Evolutionary conservation across 2,888 invertebrate genomes (phyloP).

Genomic region (Deilephila elpenor): DNA sequence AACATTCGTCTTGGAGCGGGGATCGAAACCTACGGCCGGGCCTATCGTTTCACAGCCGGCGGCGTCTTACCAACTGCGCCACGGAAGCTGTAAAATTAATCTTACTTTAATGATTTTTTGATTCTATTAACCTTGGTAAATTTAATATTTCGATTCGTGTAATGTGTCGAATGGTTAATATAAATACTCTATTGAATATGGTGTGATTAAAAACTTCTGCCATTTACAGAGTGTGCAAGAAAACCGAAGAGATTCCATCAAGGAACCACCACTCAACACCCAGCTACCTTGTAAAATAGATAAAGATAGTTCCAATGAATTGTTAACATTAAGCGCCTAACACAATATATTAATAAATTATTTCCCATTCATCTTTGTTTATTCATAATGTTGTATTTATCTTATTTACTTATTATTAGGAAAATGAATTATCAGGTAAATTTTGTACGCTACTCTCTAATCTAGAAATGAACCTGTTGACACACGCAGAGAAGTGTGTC

Average conservation of each 20-base stretch:
- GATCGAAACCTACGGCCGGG: too few species aligned
- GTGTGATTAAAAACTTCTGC: neutral
- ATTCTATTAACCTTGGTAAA: too few species aligned
- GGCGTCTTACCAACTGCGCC: too few species aligned
- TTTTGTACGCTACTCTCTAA: neutral
- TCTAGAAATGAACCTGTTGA: too few species aligned
- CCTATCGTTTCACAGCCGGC: too few species aligned
- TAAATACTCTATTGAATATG: neutral
- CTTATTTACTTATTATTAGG: neutral
- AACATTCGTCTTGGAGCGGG: too few species aligned
- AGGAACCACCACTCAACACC: constrained; percentile 69
- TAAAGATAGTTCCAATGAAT: constrained; percentile 85
- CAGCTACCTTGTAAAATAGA: constrained; percentile 86
- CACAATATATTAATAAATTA: constrained; percentile 39
- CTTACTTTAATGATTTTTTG: too few species aligned
- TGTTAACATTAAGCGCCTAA: constrained; percentile 56
- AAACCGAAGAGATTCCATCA: constrained; percentile 38
- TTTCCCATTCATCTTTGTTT: constrained; percentile 23
- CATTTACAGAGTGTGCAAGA: constrained; percentile 42
- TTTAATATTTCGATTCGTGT: too few species aligned
- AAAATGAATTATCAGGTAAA: neutral
- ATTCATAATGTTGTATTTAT: too few species aligned
- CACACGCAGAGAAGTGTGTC: too few species aligned
- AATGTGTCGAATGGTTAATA: too few species aligned
- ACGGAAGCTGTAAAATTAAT: too few species aligned